Percentiles rank a stretch among this genome's conserved stretches.
These are phyloP conservation scores for Dreissena rostriformis DNA, from an alignment of 1,140 invertebrate species.

Conservation along the genomic window DNA sequence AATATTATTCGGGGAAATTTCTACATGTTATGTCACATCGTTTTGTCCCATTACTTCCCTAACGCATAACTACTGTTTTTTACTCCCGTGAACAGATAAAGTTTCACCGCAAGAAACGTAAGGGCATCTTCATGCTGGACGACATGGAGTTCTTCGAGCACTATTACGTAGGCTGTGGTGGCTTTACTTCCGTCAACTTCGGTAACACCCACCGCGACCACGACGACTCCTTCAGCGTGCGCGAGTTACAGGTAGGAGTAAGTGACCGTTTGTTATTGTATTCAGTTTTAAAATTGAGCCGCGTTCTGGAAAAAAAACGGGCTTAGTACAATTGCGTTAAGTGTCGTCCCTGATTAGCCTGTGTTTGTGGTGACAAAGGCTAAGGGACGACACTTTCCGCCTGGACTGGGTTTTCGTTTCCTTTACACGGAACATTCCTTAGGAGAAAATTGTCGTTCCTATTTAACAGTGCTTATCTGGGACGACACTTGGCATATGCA, in stretches of 20 bases:
- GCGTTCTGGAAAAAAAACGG: neutral
- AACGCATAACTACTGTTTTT: neutral
- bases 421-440: neutral
- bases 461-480: too few relatives aligned
- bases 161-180: constrained; percentile 52
- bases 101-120: constrained; percentile 31
- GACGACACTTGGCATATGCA: too few relatives aligned
- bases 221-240: constrained; percentile 15
- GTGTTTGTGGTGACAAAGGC: neutral
- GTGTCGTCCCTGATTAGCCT: too few relatives aligned
- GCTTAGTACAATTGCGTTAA: neutral
- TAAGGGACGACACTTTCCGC: neutral
- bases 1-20: neutral
- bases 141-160: constrained; percentile 50
- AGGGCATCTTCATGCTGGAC: constrained; percentile 43
- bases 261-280: neutral
- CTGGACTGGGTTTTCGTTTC: neutral
- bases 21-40: too few relatives aligned
- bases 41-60: too few relatives aligned
- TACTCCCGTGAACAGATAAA: constrained; percentile 27
- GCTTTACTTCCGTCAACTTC: constrained; percentile 56
- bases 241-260: constrained; percentile 38
- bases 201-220: constrained; percentile 40
- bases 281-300: neutral
- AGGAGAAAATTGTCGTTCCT: neutral